Percentiles rank a stretch among this genome's conserved stretches.
phyloP scores from a whole-genome alignment of 92 coral and sea anemone species.

The Porites rus region DNA sequence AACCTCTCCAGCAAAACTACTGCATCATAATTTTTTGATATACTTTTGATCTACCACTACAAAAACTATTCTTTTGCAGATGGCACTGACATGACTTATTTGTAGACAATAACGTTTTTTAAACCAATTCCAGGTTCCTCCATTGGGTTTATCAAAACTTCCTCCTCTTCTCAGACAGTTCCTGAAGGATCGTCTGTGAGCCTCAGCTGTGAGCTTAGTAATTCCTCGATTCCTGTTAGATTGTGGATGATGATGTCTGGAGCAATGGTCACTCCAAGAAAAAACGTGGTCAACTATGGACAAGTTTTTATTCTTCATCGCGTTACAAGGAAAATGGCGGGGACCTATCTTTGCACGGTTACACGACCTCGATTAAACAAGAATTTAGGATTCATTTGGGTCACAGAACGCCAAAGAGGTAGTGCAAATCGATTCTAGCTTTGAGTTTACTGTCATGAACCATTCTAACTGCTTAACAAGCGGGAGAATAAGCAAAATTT shows the following conservation, averaged over 20 bases:
- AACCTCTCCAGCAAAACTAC: too few relatives aligned
- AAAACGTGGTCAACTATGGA: conserved; percentile 54
- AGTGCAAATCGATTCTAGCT: not conserved
- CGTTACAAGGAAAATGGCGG: conserved; percentile 12
- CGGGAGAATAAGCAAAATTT: too few relatives aligned
- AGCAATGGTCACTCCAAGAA: conserved; percentile 39
- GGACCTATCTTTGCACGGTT: conserved; percentile 17
- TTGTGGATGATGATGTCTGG: conserved; percentile 37
- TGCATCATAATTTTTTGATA: too few relatives aligned
- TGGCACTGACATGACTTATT: not conserved
- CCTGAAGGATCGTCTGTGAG: conserved; percentile 58
- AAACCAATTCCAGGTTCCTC: conserved; percentile 1
- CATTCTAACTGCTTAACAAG: too few relatives aligned
- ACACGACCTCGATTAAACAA: not conserved
- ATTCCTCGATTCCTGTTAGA: conserved; percentile 27
- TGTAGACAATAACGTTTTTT: not conserved
- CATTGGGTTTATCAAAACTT: not conserved
- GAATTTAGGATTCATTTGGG: not conserved
- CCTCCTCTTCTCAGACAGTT: not conserved
- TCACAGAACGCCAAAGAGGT: conserved; percentile 22
- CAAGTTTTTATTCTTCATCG: conserved; percentile 50
- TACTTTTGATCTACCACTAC: too few relatives aligned
- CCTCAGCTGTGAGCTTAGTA: conserved; percentile 65
- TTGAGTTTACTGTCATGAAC: not conserved
- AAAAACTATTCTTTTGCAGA: too few relatives aligned